Conservation (phyloP, 2,888 invertebrate genomes). For the Pristionchus mayeri region DNA sequence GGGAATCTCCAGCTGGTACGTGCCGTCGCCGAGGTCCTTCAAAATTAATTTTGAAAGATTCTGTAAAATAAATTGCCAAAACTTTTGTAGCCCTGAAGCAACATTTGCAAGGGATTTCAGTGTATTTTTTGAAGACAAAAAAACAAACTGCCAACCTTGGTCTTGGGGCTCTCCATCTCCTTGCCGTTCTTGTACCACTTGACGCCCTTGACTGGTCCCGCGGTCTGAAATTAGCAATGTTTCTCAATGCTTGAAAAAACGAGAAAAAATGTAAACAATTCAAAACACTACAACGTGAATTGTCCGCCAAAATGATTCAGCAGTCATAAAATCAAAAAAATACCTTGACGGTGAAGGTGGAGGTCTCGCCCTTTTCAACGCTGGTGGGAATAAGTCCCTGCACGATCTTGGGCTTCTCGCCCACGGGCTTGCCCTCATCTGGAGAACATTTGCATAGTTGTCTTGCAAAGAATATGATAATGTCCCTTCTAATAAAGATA, state of each 20-base stretch:
- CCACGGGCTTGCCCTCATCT: neutral
- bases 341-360: conserved; percentile 83
- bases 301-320: neutral
- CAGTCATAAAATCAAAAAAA: neutral
- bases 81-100: no score
- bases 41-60: neutral
- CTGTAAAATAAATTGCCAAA: no score
- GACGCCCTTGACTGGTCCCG: conserved; percentile 87
- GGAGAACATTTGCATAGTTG: no score
- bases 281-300: no score
- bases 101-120: no score
- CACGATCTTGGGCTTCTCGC: conserved; percentile 79
- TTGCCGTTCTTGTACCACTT: conserved; percentile 82
- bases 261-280: no score
- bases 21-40: conserved; percentile 65
- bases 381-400: conserved; percentile 83
- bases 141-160: conserved; percentile 9
- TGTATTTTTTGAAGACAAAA: neutral
- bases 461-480: no score
- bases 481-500: no score
- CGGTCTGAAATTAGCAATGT: conserved; percentile 72
- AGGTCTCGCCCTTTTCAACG: conserved; percentile 88
- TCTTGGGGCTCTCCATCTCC: conserved; percentile 65
- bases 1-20: conserved; percentile 69
- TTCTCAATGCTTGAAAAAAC: no score